phyloP scores from a whole-genome alignment of 1,140 invertebrate genomes.

The Hyles euphorbiae region DNA sequence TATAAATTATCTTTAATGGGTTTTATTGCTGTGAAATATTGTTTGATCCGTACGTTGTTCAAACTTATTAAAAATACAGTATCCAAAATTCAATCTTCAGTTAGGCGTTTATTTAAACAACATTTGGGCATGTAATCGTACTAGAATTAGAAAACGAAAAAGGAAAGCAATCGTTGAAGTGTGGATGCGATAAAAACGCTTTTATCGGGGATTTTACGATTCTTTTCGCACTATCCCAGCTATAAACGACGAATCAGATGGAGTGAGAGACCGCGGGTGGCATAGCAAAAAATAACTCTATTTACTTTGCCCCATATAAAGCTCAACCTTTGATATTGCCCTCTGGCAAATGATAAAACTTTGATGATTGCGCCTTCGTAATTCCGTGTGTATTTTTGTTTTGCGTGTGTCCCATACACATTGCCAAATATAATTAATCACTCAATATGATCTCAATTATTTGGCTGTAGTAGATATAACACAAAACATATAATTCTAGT shows the following conservation, averaged over 20 bases:
- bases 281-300: slow-evolving; percentile 47
- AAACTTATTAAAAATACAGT: slow-evolving; percentile 1
- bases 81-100: background rate
- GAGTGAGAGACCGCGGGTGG: slow-evolving; percentile 55
- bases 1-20: slow-evolving; percentile 55
- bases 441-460: no score
- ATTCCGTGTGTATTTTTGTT: background rate
- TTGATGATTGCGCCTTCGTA: slow-evolving; percentile 2
- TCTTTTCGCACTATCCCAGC: slow-evolving; percentile 54
- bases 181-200: slow-evolving; percentile 46
- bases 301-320: slow-evolving; percentile 35
- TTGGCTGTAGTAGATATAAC: no score
- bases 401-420: no score
- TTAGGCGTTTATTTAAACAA: no score
- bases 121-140: slow-evolving; percentile 12
- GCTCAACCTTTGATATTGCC: slow-evolving; percentile 23
- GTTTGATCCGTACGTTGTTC: background rate
- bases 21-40: slow-evolving; percentile 52
- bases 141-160: slow-evolving; percentile 43
- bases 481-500: no score
- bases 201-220: slow-evolving; percentile 65
- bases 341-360: slow-evolving; percentile 9
- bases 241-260: slow-evolving; percentile 63
- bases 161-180: slow-evolving; percentile 52
- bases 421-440: no score